These are phyloP conservation scores for Pandion haliaetus DNA, from an alignment of 2,113 vertebrate species.

Conservation along the genomic window DNA sequence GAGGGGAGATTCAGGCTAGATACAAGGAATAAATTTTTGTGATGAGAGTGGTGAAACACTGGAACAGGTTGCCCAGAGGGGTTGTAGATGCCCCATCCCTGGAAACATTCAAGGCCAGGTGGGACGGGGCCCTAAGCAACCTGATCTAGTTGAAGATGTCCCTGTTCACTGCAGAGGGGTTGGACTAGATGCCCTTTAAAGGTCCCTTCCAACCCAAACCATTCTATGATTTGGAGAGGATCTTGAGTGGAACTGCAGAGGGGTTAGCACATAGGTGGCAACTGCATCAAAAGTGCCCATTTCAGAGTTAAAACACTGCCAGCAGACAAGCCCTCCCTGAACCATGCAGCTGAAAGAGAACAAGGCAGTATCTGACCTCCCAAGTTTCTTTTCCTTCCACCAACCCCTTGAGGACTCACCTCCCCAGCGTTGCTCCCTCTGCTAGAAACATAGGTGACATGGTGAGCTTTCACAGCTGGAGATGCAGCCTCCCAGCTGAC, in stretches of 20 bases:
- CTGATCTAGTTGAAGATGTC: neutral
- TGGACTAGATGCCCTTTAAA: neutral
- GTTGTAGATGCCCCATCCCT: neutral
- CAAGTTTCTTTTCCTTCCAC: neutral
- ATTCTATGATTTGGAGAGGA: neutral
- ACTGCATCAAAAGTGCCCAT: neutral
- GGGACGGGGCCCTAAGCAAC: neutral
- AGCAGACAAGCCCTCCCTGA: neutral
- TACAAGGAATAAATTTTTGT: neutral
- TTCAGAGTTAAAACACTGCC: neutral
- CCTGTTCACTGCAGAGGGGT: neutral
- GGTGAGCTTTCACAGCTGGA: slow-evolving; percentile 68
- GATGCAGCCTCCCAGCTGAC: slow-evolving; percentile 81
- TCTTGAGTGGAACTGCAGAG: neutral
- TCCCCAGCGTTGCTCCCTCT: slow-evolving; percentile 80
- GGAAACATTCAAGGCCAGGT: neutral
- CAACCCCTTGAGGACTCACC: slow-evolving; percentile 66
- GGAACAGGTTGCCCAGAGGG: neutral
- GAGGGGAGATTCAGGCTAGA: neutral
- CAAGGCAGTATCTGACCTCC: accelerated
- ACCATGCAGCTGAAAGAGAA: neutral
- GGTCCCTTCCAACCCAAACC: neutral
- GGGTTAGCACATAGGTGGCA: accelerated
- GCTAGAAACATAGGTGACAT: slow-evolving; percentile 79
- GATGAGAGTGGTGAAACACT: neutral